Conservation (phyloP, 2,888 invertebrate species). For the Eristalis tenax region DNA sequence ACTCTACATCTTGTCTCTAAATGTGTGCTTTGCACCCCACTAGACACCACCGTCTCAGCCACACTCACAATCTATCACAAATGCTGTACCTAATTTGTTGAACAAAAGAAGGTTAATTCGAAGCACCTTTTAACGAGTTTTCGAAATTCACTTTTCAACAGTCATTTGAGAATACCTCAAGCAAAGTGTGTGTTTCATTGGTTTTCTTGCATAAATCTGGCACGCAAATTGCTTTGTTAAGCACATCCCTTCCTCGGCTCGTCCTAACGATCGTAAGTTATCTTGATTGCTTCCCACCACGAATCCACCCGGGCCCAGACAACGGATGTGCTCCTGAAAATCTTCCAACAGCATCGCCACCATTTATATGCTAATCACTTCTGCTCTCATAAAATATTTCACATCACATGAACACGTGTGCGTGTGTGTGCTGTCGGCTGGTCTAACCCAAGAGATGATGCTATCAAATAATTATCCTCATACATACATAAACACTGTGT, state of each 20-base stretch:
- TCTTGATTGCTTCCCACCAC: conserved; percentile 44
- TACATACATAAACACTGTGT: conserved; percentile 15
- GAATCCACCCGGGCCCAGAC: background rate
- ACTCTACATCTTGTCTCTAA: background rate
- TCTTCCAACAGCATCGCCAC: conserved; percentile 49
- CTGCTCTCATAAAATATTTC: conserved; percentile 57
- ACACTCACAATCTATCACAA: background rate
- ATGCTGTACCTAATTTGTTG: background rate
- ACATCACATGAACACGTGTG: conserved; percentile 20
- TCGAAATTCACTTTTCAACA: background rate
- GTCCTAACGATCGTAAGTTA: conserved; percentile 15
- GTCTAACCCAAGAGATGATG: conserved; percentile 35
- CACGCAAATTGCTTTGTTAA: conserved; percentile 42
- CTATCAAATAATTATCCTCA: conserved; percentile 61
- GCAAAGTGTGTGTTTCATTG: conserved; percentile 3
- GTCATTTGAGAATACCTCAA: background rate
- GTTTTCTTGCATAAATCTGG: conserved; percentile 34
- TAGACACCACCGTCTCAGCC: background rate
- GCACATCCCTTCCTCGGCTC: conserved; percentile 1
- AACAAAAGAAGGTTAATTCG: background rate
- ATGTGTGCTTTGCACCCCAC: background rate
- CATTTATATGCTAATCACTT: conserved; percentile 69
- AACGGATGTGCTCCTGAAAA: conserved; percentile 34
- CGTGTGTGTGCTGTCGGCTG: background rate
- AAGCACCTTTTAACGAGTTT: background rate